Percentiles rank a stretch among this genome's conserved stretches.
Evolutionary conservation across 2,113 vertebrate genomes (phyloP).

Genomic region (Mesocricetus auratus): DNA sequence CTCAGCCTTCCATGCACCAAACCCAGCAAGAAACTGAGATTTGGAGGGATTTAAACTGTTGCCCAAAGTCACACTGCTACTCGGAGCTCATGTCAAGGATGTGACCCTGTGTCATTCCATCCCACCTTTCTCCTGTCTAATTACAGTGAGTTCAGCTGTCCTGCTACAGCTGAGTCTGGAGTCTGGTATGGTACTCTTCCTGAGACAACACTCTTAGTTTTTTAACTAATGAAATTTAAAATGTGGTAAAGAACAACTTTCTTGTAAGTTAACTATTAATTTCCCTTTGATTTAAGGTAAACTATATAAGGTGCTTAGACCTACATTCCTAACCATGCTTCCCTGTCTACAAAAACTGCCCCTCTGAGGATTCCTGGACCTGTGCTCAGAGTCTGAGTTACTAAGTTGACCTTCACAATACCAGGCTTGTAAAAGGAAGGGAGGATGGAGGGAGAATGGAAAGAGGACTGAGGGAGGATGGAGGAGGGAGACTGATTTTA

Average conservation of each 20-base stretch:
- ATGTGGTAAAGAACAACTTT: conserved; percentile 1
- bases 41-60: not conserved
- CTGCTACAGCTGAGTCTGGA: not conserved
- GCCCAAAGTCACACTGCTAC: conserved; percentile 11
- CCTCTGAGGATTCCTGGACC: not conserved
- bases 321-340: not conserved
- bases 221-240: not conserved
- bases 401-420: not conserved
- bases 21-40: not conserved
- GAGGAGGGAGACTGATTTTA: not conserved
- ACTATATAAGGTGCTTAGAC: not conserved
- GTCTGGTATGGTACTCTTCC: not conserved
- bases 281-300: conserved; percentile 1
- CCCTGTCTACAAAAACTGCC: not conserved
- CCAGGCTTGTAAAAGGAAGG: not conserved
- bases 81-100: not conserved
- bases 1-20: not conserved
- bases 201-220: not conserved
- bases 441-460: not conserved
- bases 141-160: not conserved
- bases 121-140: not conserved
- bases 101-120: not conserved
- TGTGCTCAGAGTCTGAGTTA: not conserved
- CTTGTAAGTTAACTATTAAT: not conserved
- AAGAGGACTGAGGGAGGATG: not conserved